These are phyloP conservation scores for Cebus imitator DNA, from an alignment of 2,113 vertebrate genomes.

Conservation along the genomic window DNA sequence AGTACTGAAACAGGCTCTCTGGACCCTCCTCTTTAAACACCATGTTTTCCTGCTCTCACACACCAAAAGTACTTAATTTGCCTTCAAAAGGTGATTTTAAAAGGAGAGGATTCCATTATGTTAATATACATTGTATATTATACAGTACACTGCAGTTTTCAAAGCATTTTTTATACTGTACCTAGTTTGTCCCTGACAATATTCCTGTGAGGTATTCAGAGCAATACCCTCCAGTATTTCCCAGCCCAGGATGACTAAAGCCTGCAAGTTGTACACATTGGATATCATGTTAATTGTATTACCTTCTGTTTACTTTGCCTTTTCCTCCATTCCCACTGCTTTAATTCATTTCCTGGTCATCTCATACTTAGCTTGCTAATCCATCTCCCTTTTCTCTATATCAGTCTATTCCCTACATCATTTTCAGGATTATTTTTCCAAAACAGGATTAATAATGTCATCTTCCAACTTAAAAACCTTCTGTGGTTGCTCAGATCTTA, in stretches of 20 bases:
- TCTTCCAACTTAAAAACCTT: constrained; percentile 26
- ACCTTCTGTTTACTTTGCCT: background rate
- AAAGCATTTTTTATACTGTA: background rate
- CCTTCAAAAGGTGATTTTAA: constrained; percentile 37
- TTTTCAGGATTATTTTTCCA: constrained; percentile 28
- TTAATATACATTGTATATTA: constrained; percentile 11
- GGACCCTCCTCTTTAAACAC: background rate
- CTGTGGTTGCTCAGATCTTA: constrained; percentile 7
- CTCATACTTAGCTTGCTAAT: background rate
- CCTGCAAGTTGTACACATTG: background rate
- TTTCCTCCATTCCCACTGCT: background rate
- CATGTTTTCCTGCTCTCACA: background rate
- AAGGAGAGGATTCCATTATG: background rate
- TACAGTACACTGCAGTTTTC: background rate
- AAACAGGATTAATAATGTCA: background rate
- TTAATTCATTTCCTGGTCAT: background rate
- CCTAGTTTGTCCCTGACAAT: background rate
- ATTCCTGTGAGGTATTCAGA: background rate
- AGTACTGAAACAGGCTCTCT: background rate
- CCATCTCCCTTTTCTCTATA: background rate
- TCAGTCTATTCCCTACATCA: background rate
- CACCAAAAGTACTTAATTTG: background rate
- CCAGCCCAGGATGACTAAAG: background rate
- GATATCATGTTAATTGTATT: background rate
- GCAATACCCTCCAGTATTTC: background rate